Base-by-base conservation (phyloP, 2,888 invertebrate species). In the Leptodirus hochenwartii region DNA sequence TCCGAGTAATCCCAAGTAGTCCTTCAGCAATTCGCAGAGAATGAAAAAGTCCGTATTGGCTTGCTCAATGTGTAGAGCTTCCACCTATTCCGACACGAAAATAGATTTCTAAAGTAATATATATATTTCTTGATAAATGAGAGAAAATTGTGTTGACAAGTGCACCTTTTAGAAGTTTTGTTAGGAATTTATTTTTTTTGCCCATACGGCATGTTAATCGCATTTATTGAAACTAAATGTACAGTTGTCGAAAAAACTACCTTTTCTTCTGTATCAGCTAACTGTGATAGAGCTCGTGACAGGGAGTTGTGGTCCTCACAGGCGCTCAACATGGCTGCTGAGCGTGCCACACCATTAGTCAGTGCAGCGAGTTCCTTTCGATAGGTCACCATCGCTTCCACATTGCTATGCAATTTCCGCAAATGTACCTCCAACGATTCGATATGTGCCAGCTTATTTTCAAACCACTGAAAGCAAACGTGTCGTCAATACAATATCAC, bases 1-100 rank as follows among this genome's bases (percentile, higher is more conserved):
- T 9, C 80, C 81, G 41, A 96, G 75, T 10, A 96, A 66, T 1
- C 82, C 78, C 31, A 95, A 71, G 54, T 95, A 93, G 54, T 96
- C 95, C 50, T 91, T 87, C 32, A 96, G 64, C 48, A 90, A 73
- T 59, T 96, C 96, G n/a, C 85, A 78, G 38, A 98, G 64, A 34
- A 87, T 73, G 48, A 77, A 90, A 52, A 88, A 85, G 56, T 99
- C 98, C 0, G 85, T 81, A 50, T 91, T 90, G 2, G 88, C 82
- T 56, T 98, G 95, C 41, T 90, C 87, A 37, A 77, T 65, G 46
- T 93, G 78, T 31, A 95, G 59, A 28, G 77, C 68, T 55, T 91
- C 88, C 15, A 90, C 73, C 69, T 84, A 50, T 20, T 39, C 41
- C 15, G 35, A 27, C 16, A 28, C 20, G 15, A 32, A n/a, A n/a